Conservation (phyloP, 2,113 vertebrate genomes). For the Bos javanicus region DNA sequence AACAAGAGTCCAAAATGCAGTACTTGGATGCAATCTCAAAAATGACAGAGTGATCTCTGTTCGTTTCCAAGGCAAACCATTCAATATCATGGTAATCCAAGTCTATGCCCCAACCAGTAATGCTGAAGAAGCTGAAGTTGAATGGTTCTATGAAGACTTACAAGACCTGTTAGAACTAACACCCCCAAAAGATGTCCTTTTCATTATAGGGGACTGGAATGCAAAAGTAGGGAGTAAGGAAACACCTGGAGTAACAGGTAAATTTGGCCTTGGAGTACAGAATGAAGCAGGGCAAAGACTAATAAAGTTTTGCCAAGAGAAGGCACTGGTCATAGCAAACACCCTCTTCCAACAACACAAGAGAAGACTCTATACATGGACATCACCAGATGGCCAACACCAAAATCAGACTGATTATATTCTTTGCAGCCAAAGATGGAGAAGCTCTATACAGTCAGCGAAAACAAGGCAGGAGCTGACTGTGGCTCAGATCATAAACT, state of each 20-base stretch:
- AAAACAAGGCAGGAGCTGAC: neutral
- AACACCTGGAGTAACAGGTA: neutral
- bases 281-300: neutral
- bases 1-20: neutral
- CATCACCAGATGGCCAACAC: neutral
- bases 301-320: neutral
- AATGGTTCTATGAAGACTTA: neutral
- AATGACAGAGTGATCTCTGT: neutral
- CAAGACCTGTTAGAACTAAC: neutral
- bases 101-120: neutral
- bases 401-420: neutral
- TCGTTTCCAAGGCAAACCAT: neutral
- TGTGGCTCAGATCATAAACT: neutral
- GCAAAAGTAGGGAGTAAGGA: neutral
- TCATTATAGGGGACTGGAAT: neutral
- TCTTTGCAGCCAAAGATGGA: neutral
- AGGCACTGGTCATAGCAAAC: neutral
- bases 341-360: neutral
- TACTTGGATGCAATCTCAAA: neutral
- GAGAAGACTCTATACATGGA: neutral
- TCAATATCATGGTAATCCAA: neutral
- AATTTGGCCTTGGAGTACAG: neutral
- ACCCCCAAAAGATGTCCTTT: neutral
- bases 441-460: neutral
- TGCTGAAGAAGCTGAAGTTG: neutral